Evolutionary conservation across 1,140 invertebrate species (phyloP).

Genomic region (Tetranychus urticae): DNA sequence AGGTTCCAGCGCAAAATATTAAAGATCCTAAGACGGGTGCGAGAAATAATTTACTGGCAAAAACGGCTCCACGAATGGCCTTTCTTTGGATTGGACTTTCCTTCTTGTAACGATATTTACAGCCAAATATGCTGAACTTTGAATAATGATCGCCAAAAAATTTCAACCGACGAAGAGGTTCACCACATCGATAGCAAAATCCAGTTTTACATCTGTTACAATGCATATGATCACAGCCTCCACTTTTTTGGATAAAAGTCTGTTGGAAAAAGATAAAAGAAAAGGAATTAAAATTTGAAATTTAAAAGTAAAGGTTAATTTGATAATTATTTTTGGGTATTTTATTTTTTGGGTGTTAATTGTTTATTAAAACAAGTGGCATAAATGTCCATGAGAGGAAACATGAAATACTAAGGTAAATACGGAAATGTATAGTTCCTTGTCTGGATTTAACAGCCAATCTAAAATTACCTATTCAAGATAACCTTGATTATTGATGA

Average conservation of each 20-base stretch:
- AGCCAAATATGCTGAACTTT: conserved; percentile 23
- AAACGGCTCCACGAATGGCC: conserved; percentile 20
- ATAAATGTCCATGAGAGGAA: too few species aligned
- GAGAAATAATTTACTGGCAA: conserved; percentile 22
- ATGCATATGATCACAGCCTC: conserved; percentile 26
- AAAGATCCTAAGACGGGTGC: conserved; percentile 17
- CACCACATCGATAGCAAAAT: conserved; percentile 25
- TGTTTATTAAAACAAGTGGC: too few species aligned
- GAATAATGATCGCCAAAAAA: conserved; percentile 24
- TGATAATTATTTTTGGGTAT: too few species aligned
- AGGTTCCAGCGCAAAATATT: conserved; percentile 17
- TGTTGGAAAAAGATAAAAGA: conserved; percentile 5
- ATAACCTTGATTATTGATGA: too few species aligned
- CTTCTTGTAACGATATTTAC: conserved; percentile 21
- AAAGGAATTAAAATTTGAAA: background rate
- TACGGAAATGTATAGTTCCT: too few species aligned
- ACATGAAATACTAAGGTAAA: too few species aligned
- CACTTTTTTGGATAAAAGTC: conserved; percentile 22
- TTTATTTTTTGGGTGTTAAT: too few species aligned
- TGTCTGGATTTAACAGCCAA: too few species aligned
- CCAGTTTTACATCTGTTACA: conserved; percentile 21
- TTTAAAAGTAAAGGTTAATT: background rate
- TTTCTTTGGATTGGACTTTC: conserved; percentile 20
- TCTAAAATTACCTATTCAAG: too few species aligned
- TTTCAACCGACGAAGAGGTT: conserved; percentile 18